Evolutionary conservation across 2,797 vertebrate genomes (phyloP).

Genomic region (Neosalanx taihuensis): DNA sequence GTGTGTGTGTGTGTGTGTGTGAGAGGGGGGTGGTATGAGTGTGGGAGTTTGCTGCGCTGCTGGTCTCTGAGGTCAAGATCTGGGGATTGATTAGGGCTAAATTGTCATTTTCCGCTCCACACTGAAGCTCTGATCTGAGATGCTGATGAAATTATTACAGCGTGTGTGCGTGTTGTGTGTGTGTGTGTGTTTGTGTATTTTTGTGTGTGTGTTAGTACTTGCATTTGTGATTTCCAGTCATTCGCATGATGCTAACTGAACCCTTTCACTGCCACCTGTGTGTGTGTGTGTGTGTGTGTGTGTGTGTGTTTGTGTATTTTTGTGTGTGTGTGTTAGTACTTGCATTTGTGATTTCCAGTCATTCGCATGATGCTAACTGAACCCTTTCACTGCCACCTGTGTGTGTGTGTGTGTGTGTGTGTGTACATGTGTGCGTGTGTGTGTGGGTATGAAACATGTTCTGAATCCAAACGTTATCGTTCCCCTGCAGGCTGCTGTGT

Average conservation of each 20-base stretch:
- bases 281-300: neutral
- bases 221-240: slow-evolving; percentile 22
- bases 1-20: too few relatives aligned
- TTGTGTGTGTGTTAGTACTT: slow-evolving; percentile 18
- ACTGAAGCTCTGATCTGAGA: neutral
- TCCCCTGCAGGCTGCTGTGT: slow-evolving; percentile 61
- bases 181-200: too few relatives aligned
- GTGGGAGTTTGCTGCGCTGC: neutral
- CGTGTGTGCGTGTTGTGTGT: too few relatives aligned
- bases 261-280: slow-evolving; percentile 21
- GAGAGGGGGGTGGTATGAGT: too few relatives aligned
- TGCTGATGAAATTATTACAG: neutral
- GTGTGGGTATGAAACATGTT: slow-evolving; percentile 27
- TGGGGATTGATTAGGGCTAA: neutral
- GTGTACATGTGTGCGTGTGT: slow-evolving; percentile 32
- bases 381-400: slow-evolving; percentile 22
- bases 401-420: neutral
- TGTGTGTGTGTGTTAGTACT: slow-evolving; percentile 18
- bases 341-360: slow-evolving; percentile 22
- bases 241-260: neutral
- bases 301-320: too few relatives aligned
- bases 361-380: neutral
- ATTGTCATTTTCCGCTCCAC: neutral
- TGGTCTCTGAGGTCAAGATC: neutral
- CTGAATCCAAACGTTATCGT: slow-evolving; percentile 69